Evolutionary conservation across 2,888 invertebrate species (phyloP).

Genomic region (Orchesellides sinensis): DNA sequence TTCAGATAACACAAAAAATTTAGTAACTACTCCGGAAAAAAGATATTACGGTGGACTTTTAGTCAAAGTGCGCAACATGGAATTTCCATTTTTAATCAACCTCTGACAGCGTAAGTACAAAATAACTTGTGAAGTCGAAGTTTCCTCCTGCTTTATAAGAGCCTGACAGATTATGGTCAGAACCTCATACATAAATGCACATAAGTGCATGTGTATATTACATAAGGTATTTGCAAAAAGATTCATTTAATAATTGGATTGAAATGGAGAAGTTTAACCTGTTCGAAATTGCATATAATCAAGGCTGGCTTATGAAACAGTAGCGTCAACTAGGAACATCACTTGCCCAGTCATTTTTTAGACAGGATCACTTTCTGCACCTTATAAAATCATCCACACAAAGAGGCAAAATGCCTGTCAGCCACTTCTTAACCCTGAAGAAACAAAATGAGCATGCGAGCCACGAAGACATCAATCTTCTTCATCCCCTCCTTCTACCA

Average conservation of each 20-base stretch:
- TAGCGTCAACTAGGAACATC: constrained; percentile 33
- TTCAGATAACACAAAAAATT: constrained; percentile 26
- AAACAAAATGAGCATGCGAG: constrained; percentile 52
- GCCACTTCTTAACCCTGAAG: constrained; percentile 40
- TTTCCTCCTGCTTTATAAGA: no score
- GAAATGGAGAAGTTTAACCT: neutral
- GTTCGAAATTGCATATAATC: constrained; percentile 20
- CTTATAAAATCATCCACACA: constrained; percentile 11
- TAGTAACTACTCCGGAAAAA: neutral
- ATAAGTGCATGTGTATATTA: neutral
- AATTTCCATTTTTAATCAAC: constrained; percentile 24
- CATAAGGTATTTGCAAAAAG: neutral
- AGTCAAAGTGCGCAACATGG: constrained; percentile 1
- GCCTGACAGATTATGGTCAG: no score
- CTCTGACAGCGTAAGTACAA: neutral
- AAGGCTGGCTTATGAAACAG: constrained; percentile 31
- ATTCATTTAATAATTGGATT: neutral
- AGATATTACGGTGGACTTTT: constrained; percentile 4
- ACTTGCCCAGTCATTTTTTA: no score
- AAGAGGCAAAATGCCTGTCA: constrained; percentile 43
- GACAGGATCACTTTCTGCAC: no score
- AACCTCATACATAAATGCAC: no score
- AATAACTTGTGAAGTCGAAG: neutral
- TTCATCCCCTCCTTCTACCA: constrained; percentile 45
- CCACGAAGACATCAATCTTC: constrained; percentile 58